Conservation (phyloP, 1,140 invertebrate species). For the Brachionus paranguensis region DNA sequence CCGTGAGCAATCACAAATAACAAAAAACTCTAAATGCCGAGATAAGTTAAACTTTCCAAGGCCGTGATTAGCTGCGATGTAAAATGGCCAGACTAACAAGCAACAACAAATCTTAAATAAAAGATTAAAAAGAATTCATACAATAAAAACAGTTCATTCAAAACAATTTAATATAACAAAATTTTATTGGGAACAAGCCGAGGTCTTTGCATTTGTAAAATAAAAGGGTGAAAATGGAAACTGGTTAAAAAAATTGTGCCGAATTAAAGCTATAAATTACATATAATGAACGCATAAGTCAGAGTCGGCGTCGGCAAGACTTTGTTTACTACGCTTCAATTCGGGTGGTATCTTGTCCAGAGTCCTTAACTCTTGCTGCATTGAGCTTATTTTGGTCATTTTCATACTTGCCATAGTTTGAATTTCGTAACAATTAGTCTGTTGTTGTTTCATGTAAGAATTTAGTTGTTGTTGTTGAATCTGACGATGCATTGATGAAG, state of each 20-base stretch:
- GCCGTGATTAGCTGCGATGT: background rate
- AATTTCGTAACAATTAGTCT: slow-evolving; percentile 4
- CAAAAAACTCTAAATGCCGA: background rate
- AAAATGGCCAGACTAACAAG: background rate
- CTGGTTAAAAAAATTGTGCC: background rate
- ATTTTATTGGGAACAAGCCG: background rate
- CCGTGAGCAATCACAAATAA: background rate
- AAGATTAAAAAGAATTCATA: background rate
- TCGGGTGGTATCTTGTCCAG: background rate
- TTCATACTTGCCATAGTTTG: background rate
- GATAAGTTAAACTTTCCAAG: background rate
- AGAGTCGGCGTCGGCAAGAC: background rate
- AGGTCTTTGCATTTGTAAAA: background rate
- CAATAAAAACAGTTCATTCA: background rate
- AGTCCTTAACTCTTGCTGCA: background rate
- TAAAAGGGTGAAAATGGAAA: background rate
- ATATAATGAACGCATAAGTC: background rate
- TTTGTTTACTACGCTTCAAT: background rate
- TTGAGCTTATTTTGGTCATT: background rate
- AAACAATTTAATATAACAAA: background rate
- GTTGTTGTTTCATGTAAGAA: slow-evolving; percentile 1
- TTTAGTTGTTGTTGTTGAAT: slow-evolving; percentile 14
- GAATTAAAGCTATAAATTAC: slow-evolving; percentile 3
- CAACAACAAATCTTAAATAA: background rate
- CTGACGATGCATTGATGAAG: background rate